Percentiles rank a stretch among this genome's conserved stretches.
These are phyloP conservation scores for Tipula confusa DNA, from an alignment of 2,888 invertebrate species.

Conservation along the genomic window DNA sequence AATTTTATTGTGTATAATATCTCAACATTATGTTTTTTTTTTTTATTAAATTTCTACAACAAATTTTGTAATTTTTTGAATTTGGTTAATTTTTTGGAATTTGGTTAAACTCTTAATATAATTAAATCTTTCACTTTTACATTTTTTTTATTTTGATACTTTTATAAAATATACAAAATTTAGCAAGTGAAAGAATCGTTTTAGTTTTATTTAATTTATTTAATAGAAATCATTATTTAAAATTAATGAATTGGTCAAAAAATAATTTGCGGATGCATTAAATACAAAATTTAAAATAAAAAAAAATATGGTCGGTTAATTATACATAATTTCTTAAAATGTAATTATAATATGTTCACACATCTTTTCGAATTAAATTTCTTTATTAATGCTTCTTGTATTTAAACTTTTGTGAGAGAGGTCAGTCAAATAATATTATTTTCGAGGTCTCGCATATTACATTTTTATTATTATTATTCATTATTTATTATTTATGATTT, in stretches of 20 bases:
- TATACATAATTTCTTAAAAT: neutral
- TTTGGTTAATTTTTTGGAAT: neutral
- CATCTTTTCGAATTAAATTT: neutral
- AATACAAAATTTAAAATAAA: neutral
- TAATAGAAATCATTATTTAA: conserved; percentile 6
- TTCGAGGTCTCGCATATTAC: neutral
- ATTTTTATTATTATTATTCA: neutral
- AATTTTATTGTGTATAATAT: neutral
- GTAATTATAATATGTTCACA: neutral
- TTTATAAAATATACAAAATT: neutral
- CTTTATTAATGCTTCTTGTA: neutral
- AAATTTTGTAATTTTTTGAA: neutral
- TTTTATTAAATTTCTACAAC: neutral
- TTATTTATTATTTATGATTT: neutral
- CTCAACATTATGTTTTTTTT: neutral
- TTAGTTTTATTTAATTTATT: neutral
- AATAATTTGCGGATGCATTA: conserved; percentile 8
- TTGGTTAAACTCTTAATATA: too few relatives aligned
- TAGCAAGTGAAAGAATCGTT: neutral
- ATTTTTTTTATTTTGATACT: neutral
- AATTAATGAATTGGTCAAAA: neutral
- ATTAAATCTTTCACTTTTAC: neutral
- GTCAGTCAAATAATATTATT: neutral
- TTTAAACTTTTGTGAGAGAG: neutral
- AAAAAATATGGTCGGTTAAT: neutral